Percentiles rank a stretch among this genome's conserved stretches.
Evolutionary conservation across 2,113 vertebrate species (phyloP).

Genomic region (Rhinopomastus cyanomelas): DNA sequence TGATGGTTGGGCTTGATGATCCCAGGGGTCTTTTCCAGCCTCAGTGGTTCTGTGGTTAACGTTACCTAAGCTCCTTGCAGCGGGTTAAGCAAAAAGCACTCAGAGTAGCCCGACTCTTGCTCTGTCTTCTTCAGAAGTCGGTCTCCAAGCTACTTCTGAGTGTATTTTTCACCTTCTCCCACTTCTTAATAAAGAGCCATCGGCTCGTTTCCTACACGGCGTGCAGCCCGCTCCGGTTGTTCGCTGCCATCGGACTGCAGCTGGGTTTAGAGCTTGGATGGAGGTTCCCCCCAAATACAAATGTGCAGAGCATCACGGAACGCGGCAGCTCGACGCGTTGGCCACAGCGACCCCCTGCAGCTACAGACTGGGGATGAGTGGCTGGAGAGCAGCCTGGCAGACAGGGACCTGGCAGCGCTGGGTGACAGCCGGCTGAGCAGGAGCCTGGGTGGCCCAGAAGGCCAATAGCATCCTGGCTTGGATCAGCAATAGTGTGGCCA

Average conservation of each 20-base stretch:
- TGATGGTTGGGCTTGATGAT: too few relatives aligned
- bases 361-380: too few relatives aligned
- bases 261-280: background rate
- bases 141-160: slow-evolving; percentile 25
- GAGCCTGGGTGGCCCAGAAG: too few relatives aligned
- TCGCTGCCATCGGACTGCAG: background rate
- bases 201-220: slow-evolving; percentile 41
- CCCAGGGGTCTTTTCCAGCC: too few relatives aligned
- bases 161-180: slow-evolving; percentile 56
- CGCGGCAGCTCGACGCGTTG: background rate
- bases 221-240: background rate
- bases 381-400: too few relatives aligned
- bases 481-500: too few relatives aligned
- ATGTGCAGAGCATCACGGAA: background rate
- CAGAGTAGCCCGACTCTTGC: background rate
- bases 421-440: too few relatives aligned
- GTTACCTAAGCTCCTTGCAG: slow-evolving; percentile 54
- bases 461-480: too few relatives aligned
- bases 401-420: too few relatives aligned
- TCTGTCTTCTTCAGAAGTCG: slow-evolving; percentile 18
- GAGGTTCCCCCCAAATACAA: background rate
- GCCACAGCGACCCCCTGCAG: too few relatives aligned
- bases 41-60: too few relatives aligned
- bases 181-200: slow-evolving; percentile 54
- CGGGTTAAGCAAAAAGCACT: slow-evolving; percentile 32